phyloP scores from a whole-genome alignment of 2,113 vertebrate species.

The Hippocampus zosterae region DNA sequence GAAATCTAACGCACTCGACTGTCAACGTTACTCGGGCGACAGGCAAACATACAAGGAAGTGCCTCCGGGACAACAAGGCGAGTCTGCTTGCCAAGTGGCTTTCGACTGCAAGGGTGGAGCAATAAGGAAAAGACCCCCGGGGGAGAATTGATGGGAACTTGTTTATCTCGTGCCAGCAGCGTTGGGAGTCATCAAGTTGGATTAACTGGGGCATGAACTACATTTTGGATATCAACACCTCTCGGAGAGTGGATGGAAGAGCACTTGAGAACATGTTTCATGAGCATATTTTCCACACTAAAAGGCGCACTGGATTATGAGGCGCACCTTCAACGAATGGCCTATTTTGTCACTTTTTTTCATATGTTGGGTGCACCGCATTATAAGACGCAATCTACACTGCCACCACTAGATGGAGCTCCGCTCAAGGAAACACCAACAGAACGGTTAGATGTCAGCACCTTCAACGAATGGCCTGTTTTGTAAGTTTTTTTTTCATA shows the following conservation, averaged over 20 bases:
- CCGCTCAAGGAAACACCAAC: too few species aligned
- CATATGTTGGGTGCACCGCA: too few species aligned
- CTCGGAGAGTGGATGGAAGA: background rate
- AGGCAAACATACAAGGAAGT: constrained; percentile 28
- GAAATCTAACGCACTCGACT: background rate
- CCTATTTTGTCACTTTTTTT: too few species aligned
- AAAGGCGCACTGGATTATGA: too few species aligned
- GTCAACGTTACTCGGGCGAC: background rate
- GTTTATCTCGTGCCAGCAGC: background rate
- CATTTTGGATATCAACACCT: background rate
- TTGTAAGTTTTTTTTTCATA: too few species aligned
- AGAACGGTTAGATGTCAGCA: too few species aligned
- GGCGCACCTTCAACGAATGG: too few species aligned
- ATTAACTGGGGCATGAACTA: background rate
- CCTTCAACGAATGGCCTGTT: too few species aligned
- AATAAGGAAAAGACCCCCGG: background rate
- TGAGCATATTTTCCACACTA: too few species aligned
- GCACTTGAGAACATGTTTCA: background rate
- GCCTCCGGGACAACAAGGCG: constrained; percentile 13
- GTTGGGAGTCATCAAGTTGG: background rate
- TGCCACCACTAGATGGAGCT: too few species aligned
- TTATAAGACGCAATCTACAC: too few species aligned
- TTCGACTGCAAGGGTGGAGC: constrained; percentile 4
- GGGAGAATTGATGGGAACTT: background rate
- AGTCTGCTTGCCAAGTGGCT: constrained; percentile 7